Conservation (phyloP, 2,113 vertebrate genomes). For the Antechinus flavipes region DNA sequence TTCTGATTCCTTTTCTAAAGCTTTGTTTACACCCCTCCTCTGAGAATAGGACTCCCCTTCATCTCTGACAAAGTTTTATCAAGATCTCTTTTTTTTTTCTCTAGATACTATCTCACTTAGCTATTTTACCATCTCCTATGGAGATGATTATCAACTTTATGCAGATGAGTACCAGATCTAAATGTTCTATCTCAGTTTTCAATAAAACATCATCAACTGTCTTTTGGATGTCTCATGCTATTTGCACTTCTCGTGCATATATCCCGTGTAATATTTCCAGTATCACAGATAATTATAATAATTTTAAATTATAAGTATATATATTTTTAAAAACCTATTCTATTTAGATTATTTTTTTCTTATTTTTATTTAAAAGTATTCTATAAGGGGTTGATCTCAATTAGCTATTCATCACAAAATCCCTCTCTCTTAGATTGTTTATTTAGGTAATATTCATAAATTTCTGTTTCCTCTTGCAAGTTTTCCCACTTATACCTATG, state of each 20-base stretch:
- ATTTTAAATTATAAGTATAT: neutral
- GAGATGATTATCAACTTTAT: neutral
- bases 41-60: no score
- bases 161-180: neutral
- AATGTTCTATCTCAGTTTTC: neutral
- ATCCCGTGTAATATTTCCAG: neutral
- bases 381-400: neutral
- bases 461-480: neutral
- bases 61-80: neutral
- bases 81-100: neutral
- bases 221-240: neutral
- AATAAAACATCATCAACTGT: neutral
- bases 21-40: neutral
- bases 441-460: neutral
- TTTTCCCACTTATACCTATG: neutral
- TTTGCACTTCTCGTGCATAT: no score
- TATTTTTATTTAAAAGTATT: neutral
- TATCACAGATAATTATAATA: neutral
- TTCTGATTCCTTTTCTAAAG: neutral
- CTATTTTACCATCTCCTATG: no score
- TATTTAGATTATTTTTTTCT: neutral
- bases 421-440: neutral
- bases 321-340: neutral
- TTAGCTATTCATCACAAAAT: neutral
- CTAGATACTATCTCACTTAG: neutral